Evolutionary conservation across 2,888 invertebrate genomes (phyloP).

Genomic region (Thumatha senex): DNA sequence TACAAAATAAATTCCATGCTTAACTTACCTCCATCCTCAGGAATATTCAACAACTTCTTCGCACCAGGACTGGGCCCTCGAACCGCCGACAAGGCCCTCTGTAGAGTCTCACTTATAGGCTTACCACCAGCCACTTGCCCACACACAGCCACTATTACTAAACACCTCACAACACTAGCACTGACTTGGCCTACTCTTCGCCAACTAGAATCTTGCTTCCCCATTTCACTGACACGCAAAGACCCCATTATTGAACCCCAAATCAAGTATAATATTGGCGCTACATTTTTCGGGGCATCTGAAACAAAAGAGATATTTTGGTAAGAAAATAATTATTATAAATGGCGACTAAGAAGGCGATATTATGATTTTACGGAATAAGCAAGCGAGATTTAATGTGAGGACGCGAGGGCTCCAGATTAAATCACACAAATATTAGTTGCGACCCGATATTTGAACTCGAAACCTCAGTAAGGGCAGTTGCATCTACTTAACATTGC

Average conservation of each 20-base stretch:
- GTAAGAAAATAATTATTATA: background rate
- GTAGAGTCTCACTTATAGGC: slow-evolving; percentile 81
- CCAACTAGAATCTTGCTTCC: slow-evolving; percentile 65
- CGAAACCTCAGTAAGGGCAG: no score
- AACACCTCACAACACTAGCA: slow-evolving; percentile 54
- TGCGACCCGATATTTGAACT: no score
- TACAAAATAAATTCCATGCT: no score
- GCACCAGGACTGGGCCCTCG: slow-evolving; percentile 79
- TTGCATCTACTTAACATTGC: no score
- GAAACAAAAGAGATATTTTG: slow-evolving; percentile 29
- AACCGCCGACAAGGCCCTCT: slow-evolving; percentile 78
- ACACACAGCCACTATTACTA: slow-evolving; percentile 57
- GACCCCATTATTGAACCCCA: slow-evolving; percentile 33
- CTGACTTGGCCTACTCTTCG: slow-evolving; percentile 47
- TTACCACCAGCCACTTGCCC: slow-evolving; percentile 59
- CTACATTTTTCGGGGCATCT: slow-evolving; percentile 57
- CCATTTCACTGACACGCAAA: slow-evolving; percentile 30
- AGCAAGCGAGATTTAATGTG: no score
- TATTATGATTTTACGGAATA: no score
- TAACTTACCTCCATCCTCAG: slow-evolving; percentile 79
- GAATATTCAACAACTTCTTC: slow-evolving; percentile 80
- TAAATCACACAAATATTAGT: no score
- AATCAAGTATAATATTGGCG: background rate
- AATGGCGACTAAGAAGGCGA: no score
- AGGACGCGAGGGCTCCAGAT: no score